Conservation (phyloP, 2,113 vertebrate genomes). For the Carettochelys insculpta region DNA sequence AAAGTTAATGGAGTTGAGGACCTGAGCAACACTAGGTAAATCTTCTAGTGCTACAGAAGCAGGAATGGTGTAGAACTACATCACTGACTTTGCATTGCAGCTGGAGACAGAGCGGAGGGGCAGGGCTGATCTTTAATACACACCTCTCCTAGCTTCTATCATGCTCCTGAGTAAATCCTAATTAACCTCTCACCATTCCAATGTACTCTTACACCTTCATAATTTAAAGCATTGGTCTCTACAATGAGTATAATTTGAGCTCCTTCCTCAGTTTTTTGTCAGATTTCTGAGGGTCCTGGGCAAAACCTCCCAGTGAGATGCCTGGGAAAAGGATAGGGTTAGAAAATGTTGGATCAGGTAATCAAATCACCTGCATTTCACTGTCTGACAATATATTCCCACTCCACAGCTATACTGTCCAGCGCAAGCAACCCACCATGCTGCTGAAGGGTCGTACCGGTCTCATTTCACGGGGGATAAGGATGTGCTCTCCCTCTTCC, state of each 20-base stretch:
- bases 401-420: not conserved
- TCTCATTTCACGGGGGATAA: not conserved
- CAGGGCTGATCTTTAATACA: not conserved
- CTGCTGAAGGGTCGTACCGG: not conserved
- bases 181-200: not conserved
- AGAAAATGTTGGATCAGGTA: not conserved
- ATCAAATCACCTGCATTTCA: not conserved
- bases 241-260: rapidly evolving
- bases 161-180: not conserved
- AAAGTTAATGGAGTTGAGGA: too few relatives aligned
- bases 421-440: not conserved
- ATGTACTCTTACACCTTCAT: not conserved
- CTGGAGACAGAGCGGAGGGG: too few relatives aligned
- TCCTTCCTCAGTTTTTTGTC: not conserved
- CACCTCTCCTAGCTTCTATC: not conserved
- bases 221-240: not conserved
- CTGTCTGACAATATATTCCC: not conserved
- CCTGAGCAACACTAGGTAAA: too few relatives aligned
- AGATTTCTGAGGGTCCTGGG: not conserved
- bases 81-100: not conserved
- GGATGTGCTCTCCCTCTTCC: too few relatives aligned
- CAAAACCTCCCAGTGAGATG: not conserved
- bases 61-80: not conserved
- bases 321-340: not conserved
- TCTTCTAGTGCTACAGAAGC: too few relatives aligned